These are phyloP conservation scores for Autographa pulchrina DNA, from an alignment of 2,888 invertebrate species.

Conservation along the genomic window DNA sequence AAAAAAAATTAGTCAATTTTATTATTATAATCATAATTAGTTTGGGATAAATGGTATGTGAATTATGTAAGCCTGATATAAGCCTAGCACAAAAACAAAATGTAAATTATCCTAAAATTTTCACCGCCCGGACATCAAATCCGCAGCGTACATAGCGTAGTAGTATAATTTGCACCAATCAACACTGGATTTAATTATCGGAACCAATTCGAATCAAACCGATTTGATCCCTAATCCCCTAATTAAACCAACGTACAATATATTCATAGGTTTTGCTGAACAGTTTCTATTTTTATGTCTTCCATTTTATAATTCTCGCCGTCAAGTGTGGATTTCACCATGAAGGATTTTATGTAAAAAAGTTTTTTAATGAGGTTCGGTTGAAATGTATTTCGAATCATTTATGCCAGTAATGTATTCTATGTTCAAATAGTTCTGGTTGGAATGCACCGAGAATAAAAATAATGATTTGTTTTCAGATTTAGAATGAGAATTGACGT, in stretches of 20 bases:
- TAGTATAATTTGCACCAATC: not conserved
- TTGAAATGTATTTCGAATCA: not conserved
- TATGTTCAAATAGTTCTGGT: not conserved
- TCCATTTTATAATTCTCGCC: too few relatives aligned
- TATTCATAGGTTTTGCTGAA: not conserved
- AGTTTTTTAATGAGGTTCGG: not conserved
- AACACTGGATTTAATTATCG: slow-evolving; percentile 1
- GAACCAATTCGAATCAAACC: slow-evolving; percentile 1
- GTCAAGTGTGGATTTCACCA: not conserved
- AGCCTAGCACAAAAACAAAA: too few relatives aligned
- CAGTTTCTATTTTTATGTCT: not conserved
- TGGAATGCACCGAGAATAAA: not conserved
- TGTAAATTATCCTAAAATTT: too few relatives aligned
- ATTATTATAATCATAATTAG: too few relatives aligned
- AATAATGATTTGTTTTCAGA: not conserved
- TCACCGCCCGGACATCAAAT: too few relatives aligned
- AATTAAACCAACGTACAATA: not conserved
- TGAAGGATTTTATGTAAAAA: not conserved
- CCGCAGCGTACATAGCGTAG: too few relatives aligned
- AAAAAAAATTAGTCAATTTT: too few relatives aligned
- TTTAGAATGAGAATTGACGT: not conserved
- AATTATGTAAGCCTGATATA: too few relatives aligned
- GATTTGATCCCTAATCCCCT: not conserved
- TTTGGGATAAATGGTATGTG: too few relatives aligned
- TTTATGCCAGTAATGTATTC: not conserved